Evolutionary conservation across 1,140 invertebrate genomes (phyloP).

Genomic region (Apocrypta bakeri): DNA sequence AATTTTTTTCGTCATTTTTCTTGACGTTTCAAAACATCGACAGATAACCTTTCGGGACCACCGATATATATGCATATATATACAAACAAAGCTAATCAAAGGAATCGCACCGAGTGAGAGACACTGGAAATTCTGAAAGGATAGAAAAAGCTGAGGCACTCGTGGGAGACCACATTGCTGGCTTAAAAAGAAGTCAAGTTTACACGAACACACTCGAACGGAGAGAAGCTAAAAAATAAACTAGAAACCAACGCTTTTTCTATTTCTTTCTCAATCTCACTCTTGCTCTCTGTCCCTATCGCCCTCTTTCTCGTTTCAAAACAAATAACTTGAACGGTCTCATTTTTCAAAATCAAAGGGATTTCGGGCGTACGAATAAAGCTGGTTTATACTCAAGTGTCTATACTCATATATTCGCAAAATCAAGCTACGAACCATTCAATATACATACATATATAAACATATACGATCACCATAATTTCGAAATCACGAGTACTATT

Average conservation of each 20-base stretch:
- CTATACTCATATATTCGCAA: too few species aligned
- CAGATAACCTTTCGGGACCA: too few species aligned
- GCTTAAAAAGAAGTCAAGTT: not conserved
- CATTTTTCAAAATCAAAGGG: not conserved
- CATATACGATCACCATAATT: too few species aligned
- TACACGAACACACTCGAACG: too few species aligned
- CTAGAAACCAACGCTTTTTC: too few species aligned
- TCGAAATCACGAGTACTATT: too few species aligned
- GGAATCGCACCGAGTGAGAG: not conserved
- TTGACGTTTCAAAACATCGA: too few species aligned
- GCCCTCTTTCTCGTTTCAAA: not conserved
- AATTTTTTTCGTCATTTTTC: not conserved
- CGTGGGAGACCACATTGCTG: not conserved
- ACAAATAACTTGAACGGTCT: not conserved
- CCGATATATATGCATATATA: too few species aligned
- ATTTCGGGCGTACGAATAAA: not conserved
- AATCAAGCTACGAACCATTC: too few species aligned
- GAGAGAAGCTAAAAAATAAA: too few species aligned
- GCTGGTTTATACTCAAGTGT: not conserved
- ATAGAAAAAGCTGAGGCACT: not conserved
- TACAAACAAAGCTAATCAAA: conserved; percentile 30
- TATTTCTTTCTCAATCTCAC: not conserved
- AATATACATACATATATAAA: too few species aligned
- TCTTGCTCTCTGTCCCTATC: too few species aligned
- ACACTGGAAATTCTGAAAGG: not conserved